A percentile compares a stretch with the other conserved stretches of the same genome.
Evolutionary conservation across 2,888 invertebrate genomes (phyloP).

Genomic region (Rugalucina vietnamica): DNA sequence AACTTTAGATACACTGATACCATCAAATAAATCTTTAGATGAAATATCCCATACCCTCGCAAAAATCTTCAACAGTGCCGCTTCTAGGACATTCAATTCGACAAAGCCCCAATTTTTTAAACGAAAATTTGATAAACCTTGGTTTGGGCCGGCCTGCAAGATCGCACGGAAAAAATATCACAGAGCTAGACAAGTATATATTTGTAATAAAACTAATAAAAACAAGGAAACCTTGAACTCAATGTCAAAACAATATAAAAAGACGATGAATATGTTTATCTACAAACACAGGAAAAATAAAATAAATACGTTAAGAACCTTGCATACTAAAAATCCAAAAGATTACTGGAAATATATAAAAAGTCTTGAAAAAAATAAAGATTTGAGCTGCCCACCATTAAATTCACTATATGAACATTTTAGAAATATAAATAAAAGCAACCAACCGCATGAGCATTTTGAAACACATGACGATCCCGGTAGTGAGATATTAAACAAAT

Average conservation of each 20-base stretch:
- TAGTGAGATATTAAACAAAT: not conserved
- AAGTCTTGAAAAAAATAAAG: not conserved
- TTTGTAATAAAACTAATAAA: not conserved
- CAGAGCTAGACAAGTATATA: not conserved
- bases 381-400: not conserved
- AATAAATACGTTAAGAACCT: not conserved
- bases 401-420: slow-evolving; percentile 14
- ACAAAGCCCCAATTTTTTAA: too few species aligned
- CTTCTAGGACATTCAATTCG: not conserved
- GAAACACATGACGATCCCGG: not conserved
- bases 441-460: not conserved
- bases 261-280: slow-evolving; percentile 20
- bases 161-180: not conserved
- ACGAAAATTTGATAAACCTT: not conserved
- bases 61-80: not conserved
- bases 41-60: not conserved
- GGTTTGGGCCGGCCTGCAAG: not conserved
- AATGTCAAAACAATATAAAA: not conserved
- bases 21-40: too few species aligned
- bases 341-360: slow-evolving; percentile 16
- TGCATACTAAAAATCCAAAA: slow-evolving; percentile 4
- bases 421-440: slow-evolving; percentile 15
- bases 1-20: too few species aligned
- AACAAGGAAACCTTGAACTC: not conserved
- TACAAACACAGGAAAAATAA: not conserved